Conservation (phyloP, 1,140 invertebrate genomes). For the Hyles vespertilio region DNA sequence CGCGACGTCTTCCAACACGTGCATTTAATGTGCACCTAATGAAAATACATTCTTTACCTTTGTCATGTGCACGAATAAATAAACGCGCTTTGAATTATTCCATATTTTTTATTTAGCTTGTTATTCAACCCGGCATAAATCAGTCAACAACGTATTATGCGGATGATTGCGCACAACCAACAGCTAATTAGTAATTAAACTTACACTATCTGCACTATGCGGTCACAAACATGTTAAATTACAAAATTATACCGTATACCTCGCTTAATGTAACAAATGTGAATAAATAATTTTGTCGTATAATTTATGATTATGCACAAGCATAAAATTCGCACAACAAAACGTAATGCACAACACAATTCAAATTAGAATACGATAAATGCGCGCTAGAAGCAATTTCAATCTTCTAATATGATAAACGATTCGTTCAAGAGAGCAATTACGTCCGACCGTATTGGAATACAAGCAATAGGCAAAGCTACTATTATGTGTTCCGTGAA, state of each 20-base stretch:
- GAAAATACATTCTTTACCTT: conserved; percentile 52
- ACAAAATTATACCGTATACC: not conserved
- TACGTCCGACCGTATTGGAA: conserved; percentile 34
- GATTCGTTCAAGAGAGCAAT: conserved; percentile 57
- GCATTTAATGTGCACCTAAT: conserved; percentile 44
- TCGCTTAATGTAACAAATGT: too few species aligned
- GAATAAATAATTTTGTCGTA: not conserved
- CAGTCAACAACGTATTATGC: conserved; percentile 8
- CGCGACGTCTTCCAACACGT: conserved; percentile 12
- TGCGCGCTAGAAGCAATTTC: conserved; percentile 33
- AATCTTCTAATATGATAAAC: conserved; percentile 56
- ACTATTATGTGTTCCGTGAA: conserved; percentile 29
- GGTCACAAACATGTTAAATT: conserved; percentile 18
- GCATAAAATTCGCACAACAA: conserved; percentile 15
- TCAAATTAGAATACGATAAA: conserved; percentile 40
- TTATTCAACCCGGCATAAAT: not conserved
- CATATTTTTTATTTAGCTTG: too few species aligned
- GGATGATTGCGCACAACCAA: conserved; percentile 28
- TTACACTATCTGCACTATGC: conserved; percentile 13
- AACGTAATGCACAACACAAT: conserved; percentile 21
- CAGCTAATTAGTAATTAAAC: conserved; percentile 29
- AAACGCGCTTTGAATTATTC: too few species aligned
- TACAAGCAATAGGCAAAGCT: conserved; percentile 29
- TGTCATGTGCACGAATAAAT: conserved; percentile 24
- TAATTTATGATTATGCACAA: conserved; percentile 16